Evolutionary conservation across 2,113 vertebrate genomes (phyloP).

Genomic region (Neotoma lepida): DNA sequence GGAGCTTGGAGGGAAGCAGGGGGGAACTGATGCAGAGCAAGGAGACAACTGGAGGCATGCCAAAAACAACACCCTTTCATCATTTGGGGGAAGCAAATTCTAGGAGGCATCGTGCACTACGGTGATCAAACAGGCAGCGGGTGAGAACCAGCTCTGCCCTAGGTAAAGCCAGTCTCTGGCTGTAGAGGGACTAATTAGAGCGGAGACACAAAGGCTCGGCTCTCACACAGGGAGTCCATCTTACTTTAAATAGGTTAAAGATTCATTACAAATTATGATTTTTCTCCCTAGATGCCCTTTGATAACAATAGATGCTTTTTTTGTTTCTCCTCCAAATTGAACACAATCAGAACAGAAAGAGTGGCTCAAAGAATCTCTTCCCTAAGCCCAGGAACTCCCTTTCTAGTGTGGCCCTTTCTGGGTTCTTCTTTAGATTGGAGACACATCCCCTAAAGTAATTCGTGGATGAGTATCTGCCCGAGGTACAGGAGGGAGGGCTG

Average conservation of each 20-base stretch:
- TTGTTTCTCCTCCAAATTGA: neutral
- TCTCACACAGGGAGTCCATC: conserved; percentile 67
- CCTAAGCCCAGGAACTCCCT: neutral
- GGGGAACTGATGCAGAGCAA: conserved; percentile 32
- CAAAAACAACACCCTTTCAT: conserved; percentile 72
- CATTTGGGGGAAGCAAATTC: conserved; percentile 64
- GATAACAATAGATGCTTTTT: conserved; percentile 54
- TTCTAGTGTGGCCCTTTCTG: neutral
- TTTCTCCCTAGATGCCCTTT: conserved; percentile 69
- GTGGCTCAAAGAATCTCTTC: neutral
- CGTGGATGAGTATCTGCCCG: neutral
- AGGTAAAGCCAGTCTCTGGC: conserved; percentile 62
- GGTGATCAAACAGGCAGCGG: conserved; percentile 66
- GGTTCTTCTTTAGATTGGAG: neutral
- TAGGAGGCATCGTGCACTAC: conserved; percentile 36
- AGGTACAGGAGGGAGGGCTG: neutral
- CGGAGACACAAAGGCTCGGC: conserved; percentile 65
- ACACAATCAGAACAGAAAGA: neutral
- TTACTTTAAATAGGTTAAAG: conserved; percentile 78
- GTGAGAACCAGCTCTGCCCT: conserved; percentile 64
- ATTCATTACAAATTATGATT: conserved; percentile 76
- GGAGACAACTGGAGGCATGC: conserved; percentile 60
- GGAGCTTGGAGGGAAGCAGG: neutral
- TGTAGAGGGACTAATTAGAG: conserved; percentile 75
- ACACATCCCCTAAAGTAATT: too few species aligned